phyloP scores from a whole-genome alignment of 2,113 vertebrate genomes.

The crab-eating macaque (Macaca fascicularis) region DNA sequence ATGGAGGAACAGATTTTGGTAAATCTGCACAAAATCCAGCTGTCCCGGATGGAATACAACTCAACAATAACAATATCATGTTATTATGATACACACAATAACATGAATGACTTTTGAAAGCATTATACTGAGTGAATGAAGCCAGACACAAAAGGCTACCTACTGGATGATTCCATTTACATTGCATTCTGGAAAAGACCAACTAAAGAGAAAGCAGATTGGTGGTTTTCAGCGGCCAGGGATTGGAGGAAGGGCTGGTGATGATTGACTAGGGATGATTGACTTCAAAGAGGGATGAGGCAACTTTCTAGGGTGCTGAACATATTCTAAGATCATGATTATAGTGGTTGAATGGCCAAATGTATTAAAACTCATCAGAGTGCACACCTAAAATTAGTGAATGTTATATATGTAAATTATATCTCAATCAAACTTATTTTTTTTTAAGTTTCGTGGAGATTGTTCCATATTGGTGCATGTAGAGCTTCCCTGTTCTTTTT shows the following conservation, averaged over 20 bases:
- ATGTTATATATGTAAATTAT: neutral
- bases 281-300: neutral
- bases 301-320: neutral
- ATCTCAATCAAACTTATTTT: neutral
- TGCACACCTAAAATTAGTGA: neutral
- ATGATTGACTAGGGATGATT: too few species aligned
- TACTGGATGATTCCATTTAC: neutral
- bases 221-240: neutral
- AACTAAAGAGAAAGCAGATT: neutral
- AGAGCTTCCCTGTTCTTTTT: neutral
- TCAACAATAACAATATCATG: neutral
- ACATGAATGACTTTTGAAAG: neutral
- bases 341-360: neutral
- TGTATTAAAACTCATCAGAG: neutral
- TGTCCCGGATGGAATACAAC: neutral
- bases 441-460: neutral
- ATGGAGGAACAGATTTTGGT: neutral
- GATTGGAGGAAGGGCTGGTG: too few species aligned
- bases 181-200: neutral
- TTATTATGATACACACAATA: too few species aligned
- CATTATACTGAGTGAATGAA: neutral
- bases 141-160: neutral
- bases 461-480: neutral
- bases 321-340: neutral
- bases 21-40: neutral